These are phyloP conservation scores for Teleiodes luculella DNA, from an alignment of 2,888 invertebrate species.

Conservation along the genomic window DNA sequence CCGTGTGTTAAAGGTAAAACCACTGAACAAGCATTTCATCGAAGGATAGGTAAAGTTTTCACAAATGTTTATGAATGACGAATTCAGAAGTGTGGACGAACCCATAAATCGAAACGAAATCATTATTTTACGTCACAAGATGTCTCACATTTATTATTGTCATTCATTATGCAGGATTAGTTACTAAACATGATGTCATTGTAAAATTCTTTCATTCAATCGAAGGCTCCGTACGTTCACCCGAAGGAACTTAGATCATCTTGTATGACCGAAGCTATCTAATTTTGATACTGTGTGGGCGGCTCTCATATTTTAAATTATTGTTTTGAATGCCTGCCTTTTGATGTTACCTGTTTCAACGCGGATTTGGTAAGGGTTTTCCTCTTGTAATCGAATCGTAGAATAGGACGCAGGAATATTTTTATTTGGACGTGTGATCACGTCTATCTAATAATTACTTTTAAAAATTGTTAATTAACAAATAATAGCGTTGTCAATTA, in stretches of 20 bases:
- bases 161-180: constrained; percentile 13
- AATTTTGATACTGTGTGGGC: constrained; percentile 2
- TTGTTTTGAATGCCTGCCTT: not conserved
- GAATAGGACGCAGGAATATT: too few relatives aligned
- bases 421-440: too few relatives aligned
- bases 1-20: too few relatives aligned
- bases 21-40: not conserved
- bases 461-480: too few relatives aligned
- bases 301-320: not conserved
- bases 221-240: constrained; percentile 14
- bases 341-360: constrained; percentile 7
- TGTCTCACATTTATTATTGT: not conserved
- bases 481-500: too few relatives aligned
- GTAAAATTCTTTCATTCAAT: constrained; percentile 20
- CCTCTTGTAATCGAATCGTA: too few relatives aligned
- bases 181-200: constrained; percentile 28
- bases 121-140: constrained; percentile 6
- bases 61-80: too few relatives aligned
- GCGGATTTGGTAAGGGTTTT: too few relatives aligned
- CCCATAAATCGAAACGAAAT: constrained; percentile 13
- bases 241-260: constrained; percentile 31
- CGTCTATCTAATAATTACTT: too few relatives aligned
- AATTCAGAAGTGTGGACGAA: not conserved
- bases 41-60: too few relatives aligned
- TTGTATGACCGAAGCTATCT: constrained; percentile 14